phyloP scores from a whole-genome alignment of 1,140 invertebrate genomes.

The Leptoteleia sp. region DNA sequence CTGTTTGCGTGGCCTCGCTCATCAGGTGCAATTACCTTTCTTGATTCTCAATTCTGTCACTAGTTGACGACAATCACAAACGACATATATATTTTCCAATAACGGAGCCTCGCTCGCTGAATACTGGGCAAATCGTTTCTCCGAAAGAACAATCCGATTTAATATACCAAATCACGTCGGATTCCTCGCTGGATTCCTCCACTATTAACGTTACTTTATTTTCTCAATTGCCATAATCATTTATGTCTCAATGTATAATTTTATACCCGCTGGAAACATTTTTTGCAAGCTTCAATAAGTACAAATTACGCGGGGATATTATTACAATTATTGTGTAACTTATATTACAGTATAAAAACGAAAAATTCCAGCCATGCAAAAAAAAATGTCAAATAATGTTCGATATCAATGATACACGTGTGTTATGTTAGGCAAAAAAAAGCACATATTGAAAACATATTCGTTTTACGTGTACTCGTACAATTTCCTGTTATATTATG shows the following conservation, averaged over 20 bases:
- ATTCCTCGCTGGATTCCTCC: background rate
- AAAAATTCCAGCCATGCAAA: no score
- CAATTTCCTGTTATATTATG: no score
- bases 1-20: conserved; percentile 17
- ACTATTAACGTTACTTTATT: conserved; percentile 21
- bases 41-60: conserved; percentile 4
- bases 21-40: conserved; percentile 39
- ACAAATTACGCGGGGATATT: no score
- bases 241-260: background rate
- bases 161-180: conserved; percentile 23
- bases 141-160: conserved; percentile 43
- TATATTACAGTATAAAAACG: no score
- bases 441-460: no score
- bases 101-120: conserved; percentile 4
- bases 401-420: no score
- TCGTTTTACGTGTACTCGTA: no score
- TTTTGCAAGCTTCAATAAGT: no score
- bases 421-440: no score
- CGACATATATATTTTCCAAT: conserved; percentile 18
- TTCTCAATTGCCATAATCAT: conserved; percentile 14
- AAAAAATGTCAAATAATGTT: no score
- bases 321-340: no score
- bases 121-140: conserved; percentile 15
- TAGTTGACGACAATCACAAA: conserved; percentile 3
- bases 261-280: no score